phyloP scores from a whole-genome alignment of 1,140 invertebrate species.

The Charaxes varanes region DNA sequence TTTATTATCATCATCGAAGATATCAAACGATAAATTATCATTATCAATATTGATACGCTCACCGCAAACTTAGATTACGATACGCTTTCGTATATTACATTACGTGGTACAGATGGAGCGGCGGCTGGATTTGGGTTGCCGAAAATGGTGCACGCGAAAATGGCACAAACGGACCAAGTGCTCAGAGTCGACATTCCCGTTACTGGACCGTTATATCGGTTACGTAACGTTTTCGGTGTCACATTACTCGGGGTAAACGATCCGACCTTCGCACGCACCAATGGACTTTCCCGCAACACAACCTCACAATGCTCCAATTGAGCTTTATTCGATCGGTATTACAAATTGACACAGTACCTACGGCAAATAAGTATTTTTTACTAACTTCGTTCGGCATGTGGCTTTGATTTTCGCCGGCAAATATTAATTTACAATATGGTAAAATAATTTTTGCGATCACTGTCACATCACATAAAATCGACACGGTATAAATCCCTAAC shows the following conservation, averaged over 20 bases:
- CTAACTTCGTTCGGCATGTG: too few relatives aligned
- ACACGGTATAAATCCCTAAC: too few relatives aligned
- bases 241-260: slow-evolving; percentile 58
- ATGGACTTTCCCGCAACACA: slow-evolving; percentile 50
- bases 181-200: slow-evolving; percentile 26
- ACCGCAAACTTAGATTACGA: slow-evolving; percentile 26
- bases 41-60: slow-evolving; percentile 8
- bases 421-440: too few relatives aligned
- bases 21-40: too few relatives aligned
- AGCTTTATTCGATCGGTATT: slow-evolving; percentile 17
- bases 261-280: slow-evolving; percentile 57
- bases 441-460: too few relatives aligned
- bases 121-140: slow-evolving; percentile 11
- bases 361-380: too few relatives aligned
- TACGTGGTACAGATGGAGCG: slow-evolving; percentile 25
- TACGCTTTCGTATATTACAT: slow-evolving; percentile 39
- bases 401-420: too few relatives aligned
- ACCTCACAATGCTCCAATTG: slow-evolving; percentile 29
- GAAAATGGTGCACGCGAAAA: slow-evolving; percentile 15
- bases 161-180: slow-evolving; percentile 13
- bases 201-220: slow-evolving; percentile 36
- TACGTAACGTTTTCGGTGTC: slow-evolving; percentile 55
- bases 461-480: too few relatives aligned
- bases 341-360: neutral
- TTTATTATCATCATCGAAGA: too few relatives aligned